Evolutionary conservation across 2,113 vertebrate species (phyloP).

Genomic region (Myrmecophaga tridactyla): DNA sequence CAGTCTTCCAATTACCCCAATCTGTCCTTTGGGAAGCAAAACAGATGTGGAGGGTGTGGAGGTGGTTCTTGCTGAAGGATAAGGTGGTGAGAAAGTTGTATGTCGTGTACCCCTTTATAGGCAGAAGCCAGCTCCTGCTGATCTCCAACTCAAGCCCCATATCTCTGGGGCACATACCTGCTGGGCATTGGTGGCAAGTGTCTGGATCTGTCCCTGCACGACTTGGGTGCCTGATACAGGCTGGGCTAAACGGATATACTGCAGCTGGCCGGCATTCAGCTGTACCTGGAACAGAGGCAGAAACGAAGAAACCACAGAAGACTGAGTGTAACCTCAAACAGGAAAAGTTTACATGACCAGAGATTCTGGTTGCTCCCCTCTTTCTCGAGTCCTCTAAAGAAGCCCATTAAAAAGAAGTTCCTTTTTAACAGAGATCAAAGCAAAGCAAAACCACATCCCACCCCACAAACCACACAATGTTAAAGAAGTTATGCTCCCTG

Average conservation of each 20-base stretch:
- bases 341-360: constrained; percentile 16
- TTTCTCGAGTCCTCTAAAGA: neutral
- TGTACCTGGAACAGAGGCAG: constrained; percentile 91
- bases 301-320: constrained; percentile 69
- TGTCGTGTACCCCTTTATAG: neutral
- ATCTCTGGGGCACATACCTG: constrained; percentile 86
- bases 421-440: constrained; percentile 37
- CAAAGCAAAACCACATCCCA: neutral
- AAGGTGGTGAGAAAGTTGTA: neutral
- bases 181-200: constrained; percentile 93
- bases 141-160: neutral
- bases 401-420: neutral
- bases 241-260: constrained; percentile 98
- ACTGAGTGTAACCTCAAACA: constrained; percentile 53
- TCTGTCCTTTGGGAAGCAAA: neutral
- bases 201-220: constrained; percentile 99
- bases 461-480: neutral
- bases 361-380: neutral
- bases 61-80: neutral
- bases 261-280: constrained; percentile 96
- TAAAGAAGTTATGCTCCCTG: neutral
- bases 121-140: neutral
- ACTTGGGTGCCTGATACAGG: constrained; percentile 97
- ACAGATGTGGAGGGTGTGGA: neutral
- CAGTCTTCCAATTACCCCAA: neutral